phyloP scores from a whole-genome alignment of 2,113 vertebrate genomes.

The Donacobius atricapilla region DNA sequence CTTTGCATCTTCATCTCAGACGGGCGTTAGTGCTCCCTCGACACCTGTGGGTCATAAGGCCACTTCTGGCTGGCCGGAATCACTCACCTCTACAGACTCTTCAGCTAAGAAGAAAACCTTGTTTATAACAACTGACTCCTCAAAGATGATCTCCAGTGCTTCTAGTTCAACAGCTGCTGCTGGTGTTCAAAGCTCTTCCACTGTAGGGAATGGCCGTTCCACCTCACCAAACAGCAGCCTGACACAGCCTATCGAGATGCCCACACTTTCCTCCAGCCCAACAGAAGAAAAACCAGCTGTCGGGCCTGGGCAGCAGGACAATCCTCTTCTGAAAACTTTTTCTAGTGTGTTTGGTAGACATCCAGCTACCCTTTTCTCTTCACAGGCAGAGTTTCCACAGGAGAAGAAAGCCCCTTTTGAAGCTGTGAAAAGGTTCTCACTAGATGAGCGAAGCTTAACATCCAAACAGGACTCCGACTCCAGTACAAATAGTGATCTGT shows the following conservation, averaged over 20 bases:
- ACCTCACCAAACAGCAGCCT: constrained; percentile 74
- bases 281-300: constrained; percentile 81
- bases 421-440: constrained; percentile 88
- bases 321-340: constrained; percentile 77
- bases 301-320: constrained; percentile 73
- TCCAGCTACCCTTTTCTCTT: constrained; percentile 78
- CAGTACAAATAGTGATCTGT: constrained; percentile 94
- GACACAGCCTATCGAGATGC: constrained; percentile 81
- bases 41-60: constrained; percentile 68
- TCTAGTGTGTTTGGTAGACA: constrained; percentile 82
- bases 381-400: constrained; percentile 73
- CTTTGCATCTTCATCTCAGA: constrained; percentile 78
- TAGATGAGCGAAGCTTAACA: constrained; percentile 89
- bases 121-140: constrained; percentile 90
- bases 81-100: constrained; percentile 67
- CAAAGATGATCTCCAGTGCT: constrained; percentile 82
- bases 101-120: constrained; percentile 81
- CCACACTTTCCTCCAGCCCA: constrained; percentile 80
- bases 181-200: constrained; percentile 76
- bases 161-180: constrained; percentile 73
- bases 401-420: constrained; percentile 83
- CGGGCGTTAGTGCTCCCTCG: constrained; percentile 50
- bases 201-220: constrained; percentile 76
- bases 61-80: constrained; percentile 71
- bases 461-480: constrained; percentile 93